Percentiles rank a stretch among this genome's conserved stretches.
These are phyloP conservation scores for Atta colombica DNA, from an alignment of 1,140 invertebrate species.

Conservation along the genomic window DNA sequence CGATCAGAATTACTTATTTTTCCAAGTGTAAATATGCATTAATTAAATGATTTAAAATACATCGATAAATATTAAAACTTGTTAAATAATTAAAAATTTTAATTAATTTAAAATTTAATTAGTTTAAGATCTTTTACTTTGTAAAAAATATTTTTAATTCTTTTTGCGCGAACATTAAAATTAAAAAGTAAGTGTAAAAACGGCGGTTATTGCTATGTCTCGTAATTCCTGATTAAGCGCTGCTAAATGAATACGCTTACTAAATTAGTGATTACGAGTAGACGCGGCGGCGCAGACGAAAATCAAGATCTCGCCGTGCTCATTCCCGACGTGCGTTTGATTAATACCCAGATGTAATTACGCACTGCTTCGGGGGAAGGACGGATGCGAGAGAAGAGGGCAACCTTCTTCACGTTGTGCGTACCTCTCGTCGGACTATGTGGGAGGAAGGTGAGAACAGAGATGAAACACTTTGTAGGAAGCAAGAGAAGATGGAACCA, in stretches of 20 bases:
- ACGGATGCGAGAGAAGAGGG: constrained; percentile 57
- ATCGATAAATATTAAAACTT: too few species aligned
- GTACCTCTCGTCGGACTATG: constrained; percentile 2
- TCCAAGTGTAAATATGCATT: background rate
- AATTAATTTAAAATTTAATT: background rate
- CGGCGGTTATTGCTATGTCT: background rate
- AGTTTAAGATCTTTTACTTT: background rate
- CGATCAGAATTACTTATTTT: too few species aligned
- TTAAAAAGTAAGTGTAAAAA: background rate
- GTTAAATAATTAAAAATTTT: background rate
- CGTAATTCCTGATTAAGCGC: background rate
- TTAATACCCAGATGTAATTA: constrained; percentile 76
- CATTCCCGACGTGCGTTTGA: constrained; percentile 70
- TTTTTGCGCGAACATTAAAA: background rate
- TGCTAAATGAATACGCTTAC: constrained; percentile 11
- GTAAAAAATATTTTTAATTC: background rate
- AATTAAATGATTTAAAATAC: background rate
- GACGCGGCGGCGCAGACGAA: constrained; percentile 54
- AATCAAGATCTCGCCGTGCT: constrained; percentile 74
- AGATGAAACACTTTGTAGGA: constrained; percentile 14
- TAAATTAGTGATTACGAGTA: constrained; percentile 17
- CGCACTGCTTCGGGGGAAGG: constrained; percentile 62
- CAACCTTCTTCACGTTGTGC: constrained; percentile 16
- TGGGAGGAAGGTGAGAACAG: constrained; percentile 48
- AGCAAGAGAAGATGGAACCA: background rate